These are phyloP conservation scores for Toxostoma redivivum DNA, from an alignment of 2,113 vertebrate genomes.

Conservation along the genomic window DNA sequence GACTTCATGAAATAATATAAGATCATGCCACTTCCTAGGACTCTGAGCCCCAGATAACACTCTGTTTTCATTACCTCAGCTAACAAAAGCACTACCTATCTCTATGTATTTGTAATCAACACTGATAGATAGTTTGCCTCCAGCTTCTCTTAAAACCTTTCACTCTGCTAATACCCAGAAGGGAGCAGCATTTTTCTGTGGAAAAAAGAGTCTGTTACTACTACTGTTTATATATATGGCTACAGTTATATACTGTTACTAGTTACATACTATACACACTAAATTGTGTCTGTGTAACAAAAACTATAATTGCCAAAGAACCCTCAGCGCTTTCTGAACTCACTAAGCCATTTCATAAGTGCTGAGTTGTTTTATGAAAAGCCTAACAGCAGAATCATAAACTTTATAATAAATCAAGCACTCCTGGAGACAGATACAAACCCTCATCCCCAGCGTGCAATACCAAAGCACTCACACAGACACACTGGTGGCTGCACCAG, in stretches of 20 bases:
- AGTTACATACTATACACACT: not conserved
- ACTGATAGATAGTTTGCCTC: not conserved
- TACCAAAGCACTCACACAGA: fast-evolving
- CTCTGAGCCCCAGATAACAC: not conserved
- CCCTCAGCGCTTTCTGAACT: not conserved
- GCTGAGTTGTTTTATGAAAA: not conserved
- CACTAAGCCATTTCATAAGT: not conserved
- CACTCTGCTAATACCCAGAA: not conserved
- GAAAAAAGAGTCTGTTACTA: not conserved
- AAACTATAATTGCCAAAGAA: not conserved
- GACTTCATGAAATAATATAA: not conserved
- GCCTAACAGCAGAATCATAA: not conserved
- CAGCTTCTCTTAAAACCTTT: not conserved
- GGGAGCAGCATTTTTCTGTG: not conserved
- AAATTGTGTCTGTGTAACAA: not conserved
- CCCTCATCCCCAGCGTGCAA: not conserved
- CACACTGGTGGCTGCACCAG: not conserved
- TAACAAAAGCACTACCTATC: not conserved
- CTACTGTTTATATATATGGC: not conserved
- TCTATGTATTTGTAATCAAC: not conserved
- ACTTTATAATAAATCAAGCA: not conserved
- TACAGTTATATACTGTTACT: not conserved
- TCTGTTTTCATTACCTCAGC: not conserved
- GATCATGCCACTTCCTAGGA: not conserved
- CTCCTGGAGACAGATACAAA: not conserved